Conservation (phyloP, 2,888 invertebrate species). For the Rhogogaster chlorosoma region DNA sequence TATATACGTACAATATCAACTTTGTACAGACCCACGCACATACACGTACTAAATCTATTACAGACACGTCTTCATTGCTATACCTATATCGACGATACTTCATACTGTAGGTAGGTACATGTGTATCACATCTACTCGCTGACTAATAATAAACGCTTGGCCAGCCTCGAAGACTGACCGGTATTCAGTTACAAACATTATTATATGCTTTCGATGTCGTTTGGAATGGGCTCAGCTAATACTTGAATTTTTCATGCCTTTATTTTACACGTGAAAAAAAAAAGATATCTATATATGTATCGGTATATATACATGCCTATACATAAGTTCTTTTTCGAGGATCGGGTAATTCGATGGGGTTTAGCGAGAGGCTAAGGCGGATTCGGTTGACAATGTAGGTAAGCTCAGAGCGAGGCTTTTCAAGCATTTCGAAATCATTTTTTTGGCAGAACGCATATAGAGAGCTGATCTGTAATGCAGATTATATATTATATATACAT, state of each 20-base stretch:
- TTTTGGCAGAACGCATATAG: background rate
- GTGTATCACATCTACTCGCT: background rate
- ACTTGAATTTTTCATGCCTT: background rate
- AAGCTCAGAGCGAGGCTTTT: background rate
- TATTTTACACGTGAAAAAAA: background rate
- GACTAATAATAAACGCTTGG: slow-evolving; percentile 46
- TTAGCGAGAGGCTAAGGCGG: slow-evolving; percentile 5
- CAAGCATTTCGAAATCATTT: background rate
- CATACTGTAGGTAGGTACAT: background rate
- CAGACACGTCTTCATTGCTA: background rate
- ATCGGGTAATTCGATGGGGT: background rate
- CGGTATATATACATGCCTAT: background rate
- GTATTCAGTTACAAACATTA: slow-evolving; percentile 29
- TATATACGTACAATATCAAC: background rate
- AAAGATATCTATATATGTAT: background rate
- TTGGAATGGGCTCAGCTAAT: slow-evolving; percentile 20
- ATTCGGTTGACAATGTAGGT: background rate
- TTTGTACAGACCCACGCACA: background rate
- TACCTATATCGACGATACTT: background rate
- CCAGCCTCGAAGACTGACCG: slow-evolving; percentile 15
- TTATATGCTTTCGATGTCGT: slow-evolving; percentile 22
- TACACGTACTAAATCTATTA: background rate
- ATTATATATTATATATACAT: slow-evolving; percentile 18
- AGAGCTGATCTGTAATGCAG: slow-evolving; percentile 20
- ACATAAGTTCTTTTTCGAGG: slow-evolving; percentile 11